A percentile compares a stretch with the other conserved stretches of the same genome.
phyloP scores from a whole-genome alignment of 2,888 invertebrate species.

The Drosophila peninsularis region DNA sequence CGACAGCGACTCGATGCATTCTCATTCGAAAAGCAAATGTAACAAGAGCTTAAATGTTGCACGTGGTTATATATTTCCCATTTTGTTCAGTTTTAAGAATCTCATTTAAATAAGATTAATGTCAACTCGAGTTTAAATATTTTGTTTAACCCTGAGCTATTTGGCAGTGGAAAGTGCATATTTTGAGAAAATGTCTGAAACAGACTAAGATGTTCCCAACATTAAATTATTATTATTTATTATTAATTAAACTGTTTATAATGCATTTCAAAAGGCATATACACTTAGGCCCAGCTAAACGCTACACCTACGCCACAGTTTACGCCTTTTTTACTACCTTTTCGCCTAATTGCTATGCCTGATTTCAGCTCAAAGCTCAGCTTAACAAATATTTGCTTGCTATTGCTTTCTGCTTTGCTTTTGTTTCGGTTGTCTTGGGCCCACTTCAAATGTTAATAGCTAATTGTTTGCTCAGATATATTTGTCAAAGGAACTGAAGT shows the following conservation, averaged over 20 bases:
- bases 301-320: slow-evolving; percentile 18
- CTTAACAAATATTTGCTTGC: slow-evolving; percentile 64
- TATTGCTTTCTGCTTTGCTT: background rate
- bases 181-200: no score
- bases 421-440: slow-evolving; percentile 37
- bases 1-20: slow-evolving; percentile 70
- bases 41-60: slow-evolving; percentile 54
- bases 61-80: background rate
- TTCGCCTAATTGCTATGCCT: slow-evolving; percentile 40
- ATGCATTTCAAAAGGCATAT: no score
- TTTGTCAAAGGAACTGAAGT: slow-evolving; percentile 55
- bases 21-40: slow-evolving; percentile 59
- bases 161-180: background rate
- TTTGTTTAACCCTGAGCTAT: background rate
- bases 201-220: no score
- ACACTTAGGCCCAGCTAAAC: no score
- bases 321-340: slow-evolving; percentile 12
- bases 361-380: slow-evolving; percentile 35
- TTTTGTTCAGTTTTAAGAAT: background rate
- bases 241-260: no score
- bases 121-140: no score
- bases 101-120: background rate
- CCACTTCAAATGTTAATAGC: slow-evolving; percentile 68
- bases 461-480: slow-evolving; percentile 69
- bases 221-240: no score